phyloP scores from a whole-genome alignment of 2,888 invertebrate species.

The Blastobasis lacticolella region DNA sequence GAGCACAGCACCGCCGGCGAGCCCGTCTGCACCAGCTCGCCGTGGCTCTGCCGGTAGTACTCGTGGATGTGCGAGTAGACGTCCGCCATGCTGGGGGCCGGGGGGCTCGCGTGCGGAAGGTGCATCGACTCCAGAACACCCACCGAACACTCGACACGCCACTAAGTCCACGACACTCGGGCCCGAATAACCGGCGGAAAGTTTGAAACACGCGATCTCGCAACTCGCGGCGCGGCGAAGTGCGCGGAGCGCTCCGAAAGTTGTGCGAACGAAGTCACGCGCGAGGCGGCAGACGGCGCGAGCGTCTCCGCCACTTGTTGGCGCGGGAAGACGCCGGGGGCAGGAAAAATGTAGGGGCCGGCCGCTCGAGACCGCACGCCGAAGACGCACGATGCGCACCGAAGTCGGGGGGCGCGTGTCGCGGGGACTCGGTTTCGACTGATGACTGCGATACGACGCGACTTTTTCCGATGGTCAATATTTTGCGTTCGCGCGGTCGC shows the following conservation, averaged over 20 bases:
- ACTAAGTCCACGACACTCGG: constrained; percentile 58
- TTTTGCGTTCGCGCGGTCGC: constrained; percentile 74
- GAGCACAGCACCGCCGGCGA: constrained; percentile 97
- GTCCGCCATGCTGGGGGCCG: constrained; percentile 80
- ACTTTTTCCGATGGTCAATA: constrained; percentile 76
- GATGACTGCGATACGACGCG: constrained; percentile 75
- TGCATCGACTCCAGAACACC: constrained; percentile 76
- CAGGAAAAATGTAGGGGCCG: constrained; percentile 58
- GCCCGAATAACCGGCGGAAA: constrained; percentile 48
- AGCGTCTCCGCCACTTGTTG: constrained; percentile 65
- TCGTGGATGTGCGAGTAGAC: constrained; percentile 84
- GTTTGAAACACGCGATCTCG: constrained; percentile 49
- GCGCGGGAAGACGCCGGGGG: constrained; percentile 65
- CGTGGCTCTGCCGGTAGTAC: constrained; percentile 89
- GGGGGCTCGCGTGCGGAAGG: constrained; percentile 75
- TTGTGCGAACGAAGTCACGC: constrained; percentile 57
- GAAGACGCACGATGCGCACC: constrained; percentile 68
- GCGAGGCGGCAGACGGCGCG: constrained; percentile 55
- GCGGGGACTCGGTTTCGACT: constrained; percentile 71
- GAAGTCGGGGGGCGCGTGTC: constrained; percentile 64
- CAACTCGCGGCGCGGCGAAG: constrained; percentile 40
- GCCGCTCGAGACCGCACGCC: constrained; percentile 62
- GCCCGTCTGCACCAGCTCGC: constrained; percentile 95
- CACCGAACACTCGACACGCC: constrained; percentile 52
- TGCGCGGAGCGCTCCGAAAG: constrained; percentile 58